Conservation (phyloP, 2,113 vertebrate species). For the Hippocampus guttulatus region DNA sequence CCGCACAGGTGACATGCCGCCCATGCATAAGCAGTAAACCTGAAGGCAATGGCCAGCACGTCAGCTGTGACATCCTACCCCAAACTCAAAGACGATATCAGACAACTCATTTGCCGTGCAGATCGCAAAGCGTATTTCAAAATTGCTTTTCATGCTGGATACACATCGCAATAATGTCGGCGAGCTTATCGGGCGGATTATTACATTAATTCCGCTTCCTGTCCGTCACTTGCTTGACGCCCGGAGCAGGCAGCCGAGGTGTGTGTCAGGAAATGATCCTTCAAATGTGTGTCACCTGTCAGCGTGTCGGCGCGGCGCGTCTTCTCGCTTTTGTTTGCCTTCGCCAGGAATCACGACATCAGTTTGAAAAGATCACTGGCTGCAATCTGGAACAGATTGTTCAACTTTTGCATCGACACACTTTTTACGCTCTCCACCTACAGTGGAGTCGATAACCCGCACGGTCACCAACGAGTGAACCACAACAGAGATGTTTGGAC, state of each 20-base stretch:
- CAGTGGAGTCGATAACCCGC: not conserved
- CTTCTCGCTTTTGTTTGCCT: not conserved
- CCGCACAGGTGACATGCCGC: constrained; percentile 4
- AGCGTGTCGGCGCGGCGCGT: not conserved
- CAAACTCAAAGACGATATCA: not conserved
- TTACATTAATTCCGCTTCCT: constrained; percentile 30
- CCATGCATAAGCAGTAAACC: constrained; percentile 3
- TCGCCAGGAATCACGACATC: not conserved
- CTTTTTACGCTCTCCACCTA: too few relatives aligned
- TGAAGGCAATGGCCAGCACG: not conserved
- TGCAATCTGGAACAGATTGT: not conserved
- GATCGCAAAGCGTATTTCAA: constrained; percentile 19
- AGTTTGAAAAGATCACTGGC: not conserved
- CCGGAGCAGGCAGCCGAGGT: constrained; percentile 22
- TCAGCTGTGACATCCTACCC: not conserved
- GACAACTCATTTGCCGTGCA: not conserved
- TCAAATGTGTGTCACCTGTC: not conserved
- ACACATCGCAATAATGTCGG: constrained; percentile 26
- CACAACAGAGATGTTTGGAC: constrained; percentile 9
- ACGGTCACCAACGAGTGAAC: constrained; percentile 8
- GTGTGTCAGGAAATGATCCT: constrained; percentile 33
- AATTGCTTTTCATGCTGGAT: constrained; percentile 27
- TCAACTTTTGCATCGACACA: not conserved
- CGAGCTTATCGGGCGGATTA: constrained; percentile 20
- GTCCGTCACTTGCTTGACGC: constrained; percentile 27